Evolutionary conservation across 2,113 vertebrate species (phyloP).

Genomic region (Isurus oxyrinchus): DNA sequence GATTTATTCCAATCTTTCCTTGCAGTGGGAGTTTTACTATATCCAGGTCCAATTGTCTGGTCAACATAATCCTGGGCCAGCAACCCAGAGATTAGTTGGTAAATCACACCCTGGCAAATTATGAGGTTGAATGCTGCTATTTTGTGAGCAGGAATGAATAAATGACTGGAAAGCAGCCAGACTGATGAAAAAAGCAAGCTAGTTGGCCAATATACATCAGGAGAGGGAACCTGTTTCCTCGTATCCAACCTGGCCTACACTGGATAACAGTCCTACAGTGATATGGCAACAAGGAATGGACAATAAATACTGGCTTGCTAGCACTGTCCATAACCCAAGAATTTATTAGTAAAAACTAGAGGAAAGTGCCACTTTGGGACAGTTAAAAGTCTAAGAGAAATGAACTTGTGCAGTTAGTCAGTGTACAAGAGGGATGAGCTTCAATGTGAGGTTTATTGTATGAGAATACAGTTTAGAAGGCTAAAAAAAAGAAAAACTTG

Average conservation of each 20-base stretch:
- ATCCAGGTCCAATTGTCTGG: neutral
- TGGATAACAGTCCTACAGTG: no score
- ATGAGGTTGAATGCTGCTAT: neutral
- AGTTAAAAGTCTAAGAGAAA: no score
- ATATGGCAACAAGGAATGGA: no score
- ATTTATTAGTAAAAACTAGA: no score
- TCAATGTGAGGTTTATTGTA: no score
- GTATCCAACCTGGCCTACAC: no score
- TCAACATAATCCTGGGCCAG: neutral
- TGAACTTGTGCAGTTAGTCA: no score
- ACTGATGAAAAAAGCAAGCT: neutral
- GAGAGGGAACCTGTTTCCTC: neutral
- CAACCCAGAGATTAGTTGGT: neutral
- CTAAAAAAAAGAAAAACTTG: no score
- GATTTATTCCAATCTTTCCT: neutral
- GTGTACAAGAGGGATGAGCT: no score
- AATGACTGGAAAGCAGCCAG: neutral
- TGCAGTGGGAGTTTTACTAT: neutral
- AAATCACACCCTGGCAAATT: neutral
- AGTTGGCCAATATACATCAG: neutral
- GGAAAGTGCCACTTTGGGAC: no score
- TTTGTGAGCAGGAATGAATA: neutral
- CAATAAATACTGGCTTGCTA: no score
- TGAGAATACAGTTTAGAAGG: neutral
- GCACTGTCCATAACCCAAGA: no score